Evolutionary conservation across 2,113 vertebrate genomes (phyloP).

Genomic region (Podarcis muralis): DNA sequence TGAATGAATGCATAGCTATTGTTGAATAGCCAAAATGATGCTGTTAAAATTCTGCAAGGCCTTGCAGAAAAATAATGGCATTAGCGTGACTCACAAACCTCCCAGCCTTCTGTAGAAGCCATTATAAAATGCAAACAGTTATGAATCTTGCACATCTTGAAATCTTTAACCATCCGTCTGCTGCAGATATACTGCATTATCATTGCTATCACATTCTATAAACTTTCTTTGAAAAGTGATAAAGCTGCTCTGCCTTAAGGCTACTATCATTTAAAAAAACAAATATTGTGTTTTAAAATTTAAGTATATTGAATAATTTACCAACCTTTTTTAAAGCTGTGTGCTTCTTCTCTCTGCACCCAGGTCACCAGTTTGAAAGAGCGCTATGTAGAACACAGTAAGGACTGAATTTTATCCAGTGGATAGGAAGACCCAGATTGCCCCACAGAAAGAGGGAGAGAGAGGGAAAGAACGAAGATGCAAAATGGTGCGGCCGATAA

Average conservation of each 20-base stretch:
- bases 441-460: too few relatives aligned
- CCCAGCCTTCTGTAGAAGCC: slow-evolving; percentile 20
- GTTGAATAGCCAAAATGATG: slow-evolving; percentile 46
- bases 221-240: neutral
- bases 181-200: neutral
- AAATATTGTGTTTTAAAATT: slow-evolving; percentile 26
- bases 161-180: neutral
- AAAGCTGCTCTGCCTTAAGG: neutral
- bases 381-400: neutral
- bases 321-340: neutral
- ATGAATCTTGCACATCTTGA: neutral
- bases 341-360: slow-evolving; percentile 5
- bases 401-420: neutral
- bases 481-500: neutral
- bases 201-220: neutral
- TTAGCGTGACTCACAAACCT: slow-evolving; percentile 17
- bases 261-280: slow-evolving; percentile 16
- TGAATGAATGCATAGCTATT: neutral
- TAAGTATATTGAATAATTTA: slow-evolving; percentile 26
- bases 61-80: slow-evolving; percentile 52
- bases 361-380: slow-evolving; percentile 22
- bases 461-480: neutral
- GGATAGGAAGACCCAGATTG: neutral
- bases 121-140: slow-evolving; percentile 41
- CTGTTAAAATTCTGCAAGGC: slow-evolving; percentile 53